Base-by-base conservation (phyloP, 2,888 invertebrate species). In the Drosophila planitibia region DNA sequence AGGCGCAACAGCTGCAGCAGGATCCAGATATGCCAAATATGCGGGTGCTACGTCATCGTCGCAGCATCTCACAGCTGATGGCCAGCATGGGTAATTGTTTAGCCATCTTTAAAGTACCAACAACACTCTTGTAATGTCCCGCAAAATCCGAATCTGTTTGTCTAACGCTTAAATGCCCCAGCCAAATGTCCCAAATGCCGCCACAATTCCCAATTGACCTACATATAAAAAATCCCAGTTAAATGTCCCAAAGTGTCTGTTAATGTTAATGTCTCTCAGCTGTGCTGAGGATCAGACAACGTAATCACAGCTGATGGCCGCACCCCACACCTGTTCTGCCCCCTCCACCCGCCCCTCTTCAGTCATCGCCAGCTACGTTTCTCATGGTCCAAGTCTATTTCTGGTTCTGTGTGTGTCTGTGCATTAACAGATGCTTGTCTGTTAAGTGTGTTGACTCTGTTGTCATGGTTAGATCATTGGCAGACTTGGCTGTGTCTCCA, bases 1-100 rank as follows among this genome's bases (percentile, higher is more conserved):
- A 73, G 51, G 37, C 67, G 47, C 71, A 55, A 37, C 70, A 85
- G 33, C 62, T 82, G 69, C 80, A 76, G 69, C 80, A 76, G 49
- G 49, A 54, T 19, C 49, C 73, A 51, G 74, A 60, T 30, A 16
- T 75, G 72, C 82, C 72, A 16, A 54, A 58, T 16, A 35, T 71
- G 49, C 70, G 91, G 66, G 85, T 92, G 76, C 89, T 79, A 79
- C 92, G 92, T 74, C 93, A 93, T 87, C 92, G 92, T 70, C 92
- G 93, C 71, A 93, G 93, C 85, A 93, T 93, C 67, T 93, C 93
- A 76, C 93, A 93, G 86, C 90, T 93, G 80, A 93, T 93, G 79
- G 92, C 91, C 51, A 91, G 90, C 82, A 90, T 92, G 89, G 93
- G 93, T 93, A 93, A 91, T 79, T 65, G 28, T 55, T 32, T 51